Conservation (phyloP, 2,113 vertebrate genomes). For the Caracal caracal region DNA sequence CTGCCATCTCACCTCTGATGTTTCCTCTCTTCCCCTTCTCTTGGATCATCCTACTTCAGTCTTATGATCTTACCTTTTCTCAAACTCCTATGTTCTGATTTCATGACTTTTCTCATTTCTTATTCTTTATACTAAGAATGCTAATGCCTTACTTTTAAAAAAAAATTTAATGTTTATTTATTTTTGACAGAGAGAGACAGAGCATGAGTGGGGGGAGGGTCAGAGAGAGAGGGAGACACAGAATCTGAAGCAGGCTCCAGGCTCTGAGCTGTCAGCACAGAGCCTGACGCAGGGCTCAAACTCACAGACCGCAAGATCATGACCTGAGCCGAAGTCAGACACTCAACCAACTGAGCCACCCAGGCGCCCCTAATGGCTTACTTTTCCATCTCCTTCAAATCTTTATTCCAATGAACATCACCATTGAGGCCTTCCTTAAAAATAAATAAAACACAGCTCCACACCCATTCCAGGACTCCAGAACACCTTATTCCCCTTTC, state of each 20-base stretch:
- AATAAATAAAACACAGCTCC: background rate
- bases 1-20: background rate
- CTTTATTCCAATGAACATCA: background rate
- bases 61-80: background rate
- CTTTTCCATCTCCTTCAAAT: background rate
- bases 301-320: too few relatives aligned
- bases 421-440: background rate
- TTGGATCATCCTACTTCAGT: background rate
- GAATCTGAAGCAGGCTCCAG: too few relatives aligned
- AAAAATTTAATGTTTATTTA: too few relatives aligned
- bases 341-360: too few relatives aligned
- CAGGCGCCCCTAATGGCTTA: background rate
- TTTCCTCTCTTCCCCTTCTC: background rate
- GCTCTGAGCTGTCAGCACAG: too few relatives aligned
- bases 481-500: background rate
- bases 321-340: too few relatives aligned
- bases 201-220: too few relatives aligned
- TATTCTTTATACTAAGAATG: background rate
- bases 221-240: too few relatives aligned
- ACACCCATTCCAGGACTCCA: background rate
- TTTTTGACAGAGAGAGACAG: too few relatives aligned
- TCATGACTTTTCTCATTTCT: background rate
- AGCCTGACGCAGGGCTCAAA: too few relatives aligned
- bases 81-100: background rate
- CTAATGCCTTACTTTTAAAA: background rate